phyloP scores from a whole-genome alignment of 1,140 invertebrate genomes.

The Drosophila miranda region DNA sequence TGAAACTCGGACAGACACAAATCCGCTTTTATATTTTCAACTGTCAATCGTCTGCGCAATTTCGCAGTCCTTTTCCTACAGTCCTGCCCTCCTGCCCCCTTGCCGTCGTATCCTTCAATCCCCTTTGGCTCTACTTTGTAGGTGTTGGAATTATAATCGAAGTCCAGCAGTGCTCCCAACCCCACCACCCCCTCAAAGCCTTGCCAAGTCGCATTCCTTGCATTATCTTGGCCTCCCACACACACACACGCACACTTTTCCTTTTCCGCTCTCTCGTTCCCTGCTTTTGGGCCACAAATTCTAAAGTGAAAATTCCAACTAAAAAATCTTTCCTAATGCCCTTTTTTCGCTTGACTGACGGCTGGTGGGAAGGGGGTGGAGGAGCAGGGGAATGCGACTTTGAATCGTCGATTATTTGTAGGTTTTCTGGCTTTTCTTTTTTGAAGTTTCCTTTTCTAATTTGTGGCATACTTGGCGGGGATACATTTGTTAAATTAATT shows the following conservation, averaged over 20 bases:
- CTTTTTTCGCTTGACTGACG: constrained; percentile 72
- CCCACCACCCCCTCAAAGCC: background rate
- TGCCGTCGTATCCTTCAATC: no score
- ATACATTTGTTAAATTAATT: constrained; percentile 72
- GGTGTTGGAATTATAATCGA: constrained; percentile 79
- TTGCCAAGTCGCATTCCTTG: constrained; percentile 32
- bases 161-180: constrained; percentile 32
- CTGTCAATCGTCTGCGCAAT: constrained; percentile 74
- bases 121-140: constrained; percentile 36
- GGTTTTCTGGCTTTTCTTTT: constrained; percentile 19
- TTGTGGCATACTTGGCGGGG: constrained; percentile 64
- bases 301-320: constrained; percentile 75
- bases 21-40: constrained; percentile 80
- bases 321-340: constrained; percentile 69
- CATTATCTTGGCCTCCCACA: constrained; percentile 39
- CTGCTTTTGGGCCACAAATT: constrained; percentile 50
- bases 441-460: constrained; percentile 50
- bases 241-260: constrained; percentile 10
- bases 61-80: constrained; percentile 20
- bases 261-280: background rate
- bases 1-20: constrained; percentile 61
- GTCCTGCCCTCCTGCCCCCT: background rate
- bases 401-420: constrained; percentile 5
- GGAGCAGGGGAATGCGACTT: background rate
- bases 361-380: background rate